Evolutionary conservation across 2,113 vertebrate species (phyloP), one percentile per base, ranked within the genome.

Genomic region (Grallaria varia): DNA sequence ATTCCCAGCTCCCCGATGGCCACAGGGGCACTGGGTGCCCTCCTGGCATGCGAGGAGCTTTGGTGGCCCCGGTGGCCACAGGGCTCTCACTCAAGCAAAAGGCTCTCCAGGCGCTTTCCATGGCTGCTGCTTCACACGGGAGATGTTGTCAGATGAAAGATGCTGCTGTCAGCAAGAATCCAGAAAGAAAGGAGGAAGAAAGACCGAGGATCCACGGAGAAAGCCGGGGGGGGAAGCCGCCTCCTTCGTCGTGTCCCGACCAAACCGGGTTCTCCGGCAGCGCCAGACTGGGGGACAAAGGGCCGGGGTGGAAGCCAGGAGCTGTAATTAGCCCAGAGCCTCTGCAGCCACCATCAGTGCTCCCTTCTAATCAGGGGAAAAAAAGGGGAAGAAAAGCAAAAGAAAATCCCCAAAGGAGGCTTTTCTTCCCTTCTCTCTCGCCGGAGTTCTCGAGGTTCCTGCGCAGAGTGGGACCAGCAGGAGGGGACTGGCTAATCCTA

Each of bases 151-250:
- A 12, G 79, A 44, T 77, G 93, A 86, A n/a, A 56, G 91, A 95
- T 96, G 95, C 93, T 95, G 93, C 95, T 90, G 96, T 81, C 96
- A 94, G 89, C 91, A 53, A 62, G 83, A 90, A 90, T 15, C 16
- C 84, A 23, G 66, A 45, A 9, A 39, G 74, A 75, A 81, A 82
- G 67, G 35, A 59, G 53, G 53, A 63, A 89, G 60, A 58, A 84
- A 55, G 90, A 49, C 16, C 1, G 12, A 93, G 22, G 23, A 84
- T 83, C 58, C 7, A 1, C 15, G 1, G 52, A 85, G 58, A 87
- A 33, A 82, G 69, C 49, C 23, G 20, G 11, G 55, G 89, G 55
- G 89, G 73, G 35, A 68, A 87, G 49, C 72, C 7, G 1, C 73
- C 62, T 28, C 68, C 85, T 75, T 39, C 6, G 1, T 68, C 3